Conservation (phyloP, 1,140 invertebrate species). For the Gryon sp. region DNA sequence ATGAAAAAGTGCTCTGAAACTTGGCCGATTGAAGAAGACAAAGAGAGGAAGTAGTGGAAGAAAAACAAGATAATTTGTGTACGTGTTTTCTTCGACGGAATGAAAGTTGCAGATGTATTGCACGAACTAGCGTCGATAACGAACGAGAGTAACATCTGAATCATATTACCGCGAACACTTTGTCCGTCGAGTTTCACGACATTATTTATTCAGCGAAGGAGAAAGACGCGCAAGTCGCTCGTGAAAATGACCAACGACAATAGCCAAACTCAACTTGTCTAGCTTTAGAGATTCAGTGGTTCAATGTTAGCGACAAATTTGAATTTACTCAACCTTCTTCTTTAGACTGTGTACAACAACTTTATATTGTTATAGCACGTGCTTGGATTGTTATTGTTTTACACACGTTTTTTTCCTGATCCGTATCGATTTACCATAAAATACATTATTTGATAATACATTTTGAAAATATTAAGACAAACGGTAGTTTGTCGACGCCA, state of each 20-base stretch:
- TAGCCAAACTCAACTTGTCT: slow-evolving; percentile 25
- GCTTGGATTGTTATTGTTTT: slow-evolving; percentile 20
- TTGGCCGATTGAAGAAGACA: slow-evolving; percentile 14
- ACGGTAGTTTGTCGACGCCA: too few relatives aligned
- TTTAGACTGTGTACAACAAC: slow-evolving; percentile 3
- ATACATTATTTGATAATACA: too few relatives aligned
- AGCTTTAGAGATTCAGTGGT: slow-evolving; percentile 49
- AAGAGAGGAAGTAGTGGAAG: slow-evolving; percentile 12
- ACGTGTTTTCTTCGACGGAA: slow-evolving; percentile 38
- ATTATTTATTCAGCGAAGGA: slow-evolving; percentile 53
- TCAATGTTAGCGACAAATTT: slow-evolving; percentile 44
- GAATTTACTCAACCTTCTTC: slow-evolving; percentile 24
- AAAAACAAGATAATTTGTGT: slow-evolving; percentile 57
- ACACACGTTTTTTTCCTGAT: too few relatives aligned
- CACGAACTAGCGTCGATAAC: slow-evolving; percentile 21
- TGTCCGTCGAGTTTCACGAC: slow-evolving; percentile 33
- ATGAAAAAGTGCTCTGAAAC: slow-evolving; percentile 19
- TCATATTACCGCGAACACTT: slow-evolving; percentile 43
- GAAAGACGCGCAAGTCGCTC: slow-evolving; percentile 44
- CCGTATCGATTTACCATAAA: too few relatives aligned
- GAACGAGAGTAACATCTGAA: slow-evolving; percentile 33
- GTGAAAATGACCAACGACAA: slow-evolving; percentile 55
- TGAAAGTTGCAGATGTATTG: slow-evolving; percentile 29
- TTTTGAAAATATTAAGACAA: too few relatives aligned
- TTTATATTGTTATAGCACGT: slow-evolving; percentile 1